phyloP scores from a whole-genome alignment of 2,113 vertebrate species.

The Hylia prasina region DNA sequence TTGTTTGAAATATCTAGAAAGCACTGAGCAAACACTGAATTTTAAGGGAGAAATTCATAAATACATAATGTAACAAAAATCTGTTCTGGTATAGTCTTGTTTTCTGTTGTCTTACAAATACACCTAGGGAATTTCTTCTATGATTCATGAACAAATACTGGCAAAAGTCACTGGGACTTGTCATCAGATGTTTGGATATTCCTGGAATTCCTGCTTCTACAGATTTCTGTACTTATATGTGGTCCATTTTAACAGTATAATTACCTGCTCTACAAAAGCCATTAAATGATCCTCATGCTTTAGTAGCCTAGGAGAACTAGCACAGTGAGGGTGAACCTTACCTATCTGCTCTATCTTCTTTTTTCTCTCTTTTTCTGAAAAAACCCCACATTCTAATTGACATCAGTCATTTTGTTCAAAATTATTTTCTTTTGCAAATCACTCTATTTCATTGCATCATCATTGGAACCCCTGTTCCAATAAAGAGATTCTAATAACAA shows the following conservation, averaged over 20 bases:
- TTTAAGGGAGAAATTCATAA: neutral
- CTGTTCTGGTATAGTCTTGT: neutral
- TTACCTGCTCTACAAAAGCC: neutral
- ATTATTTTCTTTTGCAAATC: neutral
- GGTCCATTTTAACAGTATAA: neutral
- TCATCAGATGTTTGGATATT: neutral
- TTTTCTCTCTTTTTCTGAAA: neutral
- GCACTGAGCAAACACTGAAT: neutral
- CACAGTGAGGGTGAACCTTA: neutral
- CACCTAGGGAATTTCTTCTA: neutral
- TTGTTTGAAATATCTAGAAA: neutral
- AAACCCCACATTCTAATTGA: neutral
- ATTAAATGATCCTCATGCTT: neutral
- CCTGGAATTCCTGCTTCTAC: neutral
- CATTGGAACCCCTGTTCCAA: no score
- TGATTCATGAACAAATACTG: neutral
- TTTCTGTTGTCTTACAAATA: neutral
- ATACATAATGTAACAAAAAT: neutral
- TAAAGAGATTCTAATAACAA: neutral
- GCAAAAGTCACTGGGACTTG: neutral
- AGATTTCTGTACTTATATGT: neutral
- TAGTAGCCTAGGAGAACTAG: neutral
- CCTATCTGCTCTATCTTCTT: accelerated
- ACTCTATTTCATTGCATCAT: neutral
- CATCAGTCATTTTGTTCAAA: neutral